A percentile compares a stretch with the other conserved stretches of the same genome.
Conservation (phyloP, 1,140 invertebrate genomes). For the Drosophila ogumai region DNA sequence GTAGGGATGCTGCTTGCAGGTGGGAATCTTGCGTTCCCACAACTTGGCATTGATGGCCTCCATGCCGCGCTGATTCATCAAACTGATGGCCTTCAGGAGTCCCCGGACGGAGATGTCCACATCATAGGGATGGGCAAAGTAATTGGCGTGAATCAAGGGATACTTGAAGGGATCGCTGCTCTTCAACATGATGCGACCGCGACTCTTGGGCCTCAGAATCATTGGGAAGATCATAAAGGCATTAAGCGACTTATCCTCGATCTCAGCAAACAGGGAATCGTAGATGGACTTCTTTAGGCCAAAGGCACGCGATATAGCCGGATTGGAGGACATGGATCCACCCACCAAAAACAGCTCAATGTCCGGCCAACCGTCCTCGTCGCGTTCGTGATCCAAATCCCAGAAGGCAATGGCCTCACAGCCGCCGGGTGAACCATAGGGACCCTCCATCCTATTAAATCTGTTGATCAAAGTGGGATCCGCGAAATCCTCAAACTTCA, state of each 20-base stretch:
- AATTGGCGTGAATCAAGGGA: conserved; percentile 94
- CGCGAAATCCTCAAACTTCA: conserved; percentile 80
- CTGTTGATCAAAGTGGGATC: conserved; percentile 70
- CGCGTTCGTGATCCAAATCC: conserved; percentile 88
- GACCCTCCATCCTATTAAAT: conserved; percentile 87
- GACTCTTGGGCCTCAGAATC: conserved; percentile 90
- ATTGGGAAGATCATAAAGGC: conserved; percentile 89
- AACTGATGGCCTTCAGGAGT: conserved; percentile 87
- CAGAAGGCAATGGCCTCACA: conserved; percentile 92
- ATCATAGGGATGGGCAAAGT: conserved; percentile 88
- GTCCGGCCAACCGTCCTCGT: conserved; percentile 89
- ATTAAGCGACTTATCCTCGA: conserved; percentile 85
- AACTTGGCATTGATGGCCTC: conserved; percentile 87
- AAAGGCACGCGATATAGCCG: conserved; percentile 86
- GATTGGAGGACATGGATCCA: conserved; percentile 86
- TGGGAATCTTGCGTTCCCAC: conserved; percentile 87
- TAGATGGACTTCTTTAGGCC: conserved; percentile 87
- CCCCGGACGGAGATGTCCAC: conserved; percentile 88
- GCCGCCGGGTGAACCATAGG: conserved; percentile 91
- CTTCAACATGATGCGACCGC: conserved; percentile 89
- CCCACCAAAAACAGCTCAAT: conserved; percentile 90
- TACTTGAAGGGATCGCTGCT: conserved; percentile 90
- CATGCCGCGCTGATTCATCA: conserved; percentile 87
- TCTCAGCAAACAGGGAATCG: conserved; percentile 85
- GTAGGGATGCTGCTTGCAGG: conserved; percentile 88